These are phyloP conservation scores for Prionailurus viverrinus DNA, from an alignment of 2,113 vertebrate genomes.

Conservation along the genomic window DNA sequence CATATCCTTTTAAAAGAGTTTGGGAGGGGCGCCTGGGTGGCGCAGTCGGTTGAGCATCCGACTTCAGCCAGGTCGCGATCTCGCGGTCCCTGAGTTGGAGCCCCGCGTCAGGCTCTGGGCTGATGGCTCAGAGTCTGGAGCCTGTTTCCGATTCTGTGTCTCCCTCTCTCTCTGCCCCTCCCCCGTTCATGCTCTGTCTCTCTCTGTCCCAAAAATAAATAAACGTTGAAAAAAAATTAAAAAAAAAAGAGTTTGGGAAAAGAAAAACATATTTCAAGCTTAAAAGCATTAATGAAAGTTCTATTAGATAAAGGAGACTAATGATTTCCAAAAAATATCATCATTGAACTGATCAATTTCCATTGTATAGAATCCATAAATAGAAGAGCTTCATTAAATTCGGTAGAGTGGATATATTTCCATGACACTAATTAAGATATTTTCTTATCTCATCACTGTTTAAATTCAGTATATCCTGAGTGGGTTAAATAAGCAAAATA, in stretches of 20 bases:
- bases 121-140: too few species aligned
- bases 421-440: constrained; percentile 32
- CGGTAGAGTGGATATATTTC: not conserved
- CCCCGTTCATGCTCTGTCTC: too few species aligned
- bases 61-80: too few species aligned
- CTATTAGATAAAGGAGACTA: not conserved
- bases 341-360: not conserved
- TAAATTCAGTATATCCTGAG: not conserved
- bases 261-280: not conserved
- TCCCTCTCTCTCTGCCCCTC: too few species aligned
- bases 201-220: too few species aligned
- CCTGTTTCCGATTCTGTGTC: too few species aligned
- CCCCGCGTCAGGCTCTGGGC: too few species aligned
- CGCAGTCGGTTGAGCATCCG: too few species aligned
- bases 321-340: not conserved
- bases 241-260: not conserved
- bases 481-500: not conserved
- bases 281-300: constrained; percentile 47
- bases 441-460: not conserved
- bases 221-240: too few species aligned
- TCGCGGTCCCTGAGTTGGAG: too few species aligned
- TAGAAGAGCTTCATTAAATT: constrained; percentile 30
- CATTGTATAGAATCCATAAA: not conserved
- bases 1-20: not conserved
- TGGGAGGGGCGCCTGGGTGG: not conserved